Conservation (phyloP, 2,797 vertebrate species). For the Amniataba percoides region DNA sequence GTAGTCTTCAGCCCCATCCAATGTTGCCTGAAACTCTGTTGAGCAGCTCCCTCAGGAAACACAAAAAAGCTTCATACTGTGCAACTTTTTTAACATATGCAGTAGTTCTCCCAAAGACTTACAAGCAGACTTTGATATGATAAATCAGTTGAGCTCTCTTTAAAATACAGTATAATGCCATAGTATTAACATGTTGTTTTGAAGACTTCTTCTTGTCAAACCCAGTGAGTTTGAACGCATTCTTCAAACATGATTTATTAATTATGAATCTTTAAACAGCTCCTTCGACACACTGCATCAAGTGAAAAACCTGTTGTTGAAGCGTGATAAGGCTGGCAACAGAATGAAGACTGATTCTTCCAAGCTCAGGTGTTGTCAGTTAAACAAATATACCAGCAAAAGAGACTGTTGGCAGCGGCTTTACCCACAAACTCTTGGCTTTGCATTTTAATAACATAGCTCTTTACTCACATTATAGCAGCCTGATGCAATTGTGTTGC, state of each 20-base stretch:
- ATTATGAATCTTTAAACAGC: background rate
- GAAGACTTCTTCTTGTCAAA: background rate
- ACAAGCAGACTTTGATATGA: background rate
- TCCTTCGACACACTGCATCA: background rate
- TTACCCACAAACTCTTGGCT: background rate
- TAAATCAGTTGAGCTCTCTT: background rate
- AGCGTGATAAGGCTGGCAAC: background rate
- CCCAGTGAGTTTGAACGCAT: background rate
- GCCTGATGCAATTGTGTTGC: background rate
- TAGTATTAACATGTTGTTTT: background rate
- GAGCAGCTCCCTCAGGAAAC: background rate
- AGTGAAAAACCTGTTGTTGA: background rate
- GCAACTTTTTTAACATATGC: background rate
- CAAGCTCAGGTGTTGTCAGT: slow-evolving; percentile 2
- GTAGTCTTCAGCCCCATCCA: background rate
- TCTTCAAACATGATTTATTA: slow-evolving; percentile 2
- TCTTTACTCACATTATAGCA: background rate
- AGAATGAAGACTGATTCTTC: background rate
- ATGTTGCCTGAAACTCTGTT: background rate
- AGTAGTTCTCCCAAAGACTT: background rate
- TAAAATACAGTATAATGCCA: background rate
- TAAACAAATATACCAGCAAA: slow-evolving; percentile 20
- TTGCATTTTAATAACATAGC: slow-evolving; percentile 23
- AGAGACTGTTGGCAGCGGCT: background rate
- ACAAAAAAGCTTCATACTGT: background rate